Base-by-base conservation (phyloP, 1,140 invertebrate genomes). In the Zaprionus camerounensis region DNA sequence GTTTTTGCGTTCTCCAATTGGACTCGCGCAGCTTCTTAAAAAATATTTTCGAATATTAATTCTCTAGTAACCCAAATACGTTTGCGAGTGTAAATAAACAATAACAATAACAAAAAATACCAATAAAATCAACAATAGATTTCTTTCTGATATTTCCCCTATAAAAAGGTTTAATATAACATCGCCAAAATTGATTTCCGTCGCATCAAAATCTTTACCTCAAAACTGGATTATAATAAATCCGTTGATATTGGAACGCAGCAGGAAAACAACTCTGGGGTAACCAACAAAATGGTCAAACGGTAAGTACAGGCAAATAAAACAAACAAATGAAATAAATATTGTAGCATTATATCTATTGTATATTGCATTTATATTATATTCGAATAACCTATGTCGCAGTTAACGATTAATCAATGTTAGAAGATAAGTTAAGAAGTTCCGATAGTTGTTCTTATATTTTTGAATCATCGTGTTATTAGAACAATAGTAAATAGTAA, bases 161-260 rank as follows among this genome's bases (percentile, higher is more conserved):
- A 44, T n/a, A 59, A 66, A 28, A 85, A 90, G 85, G 84, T 88
- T 76, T 36, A 56, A 46, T 17, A 58, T 38, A 28, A 74, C 68
- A 63, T 72, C 84, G 84, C 51, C 81, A 88, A 88, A 85, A 88
- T 88, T 88, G 82, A 92, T 92, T 92, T 92, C 82, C 88, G 91
- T 81, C 85, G 91, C 72, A 92, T 92, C 66, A 92, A 92, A 92
- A 92, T 92, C 74, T 92, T 91, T 76, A 76, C 85, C 66, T 91
- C 91, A 92, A 92, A 92, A 91, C 91, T 92, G 91, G 91, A 92
- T 92, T 92, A 92, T 91, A 85, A 90, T 78, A 91, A 92, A 92
- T 92, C 91, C 91, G 91, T 92, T 82, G 91, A 92, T 79, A 91
- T 92, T 91, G 91, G 91, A 77, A 82, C 87, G 81, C 91, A 92